These are phyloP conservation scores for Pseudococcus viburni DNA, from an alignment of 2,888 invertebrate genomes.

Conservation along the genomic window DNA sequence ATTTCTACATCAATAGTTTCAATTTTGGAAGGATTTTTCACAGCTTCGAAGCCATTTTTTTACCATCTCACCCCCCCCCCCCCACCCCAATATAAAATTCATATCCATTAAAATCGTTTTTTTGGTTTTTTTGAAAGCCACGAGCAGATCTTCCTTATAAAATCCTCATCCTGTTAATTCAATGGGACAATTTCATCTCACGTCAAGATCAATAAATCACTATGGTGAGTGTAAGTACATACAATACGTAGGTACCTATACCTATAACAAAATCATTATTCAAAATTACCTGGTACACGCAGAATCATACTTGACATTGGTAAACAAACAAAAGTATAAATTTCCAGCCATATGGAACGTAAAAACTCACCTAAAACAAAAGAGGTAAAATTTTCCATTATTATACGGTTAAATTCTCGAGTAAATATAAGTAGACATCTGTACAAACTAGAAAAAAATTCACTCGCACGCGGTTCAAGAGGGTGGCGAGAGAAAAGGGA, in stretches of 20 bases:
- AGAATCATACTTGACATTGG: not conserved
- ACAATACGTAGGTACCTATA: not conserved
- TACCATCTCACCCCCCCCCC: too few species aligned
- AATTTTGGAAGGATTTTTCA: too few species aligned
- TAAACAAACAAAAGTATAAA: not conserved
- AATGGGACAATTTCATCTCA: not conserved
- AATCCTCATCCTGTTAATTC: too few species aligned
- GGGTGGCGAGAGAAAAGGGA: too few species aligned
- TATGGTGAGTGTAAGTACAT: not conserved
- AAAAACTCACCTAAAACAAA: slow-evolving; percentile 9
- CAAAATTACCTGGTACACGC: not conserved
- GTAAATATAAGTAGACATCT: not conserved
- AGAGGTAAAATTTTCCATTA: not conserved
- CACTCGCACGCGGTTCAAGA: too few species aligned
- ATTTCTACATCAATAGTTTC: too few species aligned
- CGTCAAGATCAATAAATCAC: not conserved
- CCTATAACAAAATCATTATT: not conserved
- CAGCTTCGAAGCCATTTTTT: too few species aligned
- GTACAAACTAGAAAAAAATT: too few species aligned
- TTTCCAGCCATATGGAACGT: not conserved
- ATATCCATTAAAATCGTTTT: too few species aligned
- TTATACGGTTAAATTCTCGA: not conserved
- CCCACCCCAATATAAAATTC: too few species aligned
- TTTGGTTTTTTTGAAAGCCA: too few species aligned
- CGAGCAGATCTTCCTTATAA: too few species aligned